Conservation (phyloP, 1,140 invertebrate species). For the Orchestia grillus region DNA sequence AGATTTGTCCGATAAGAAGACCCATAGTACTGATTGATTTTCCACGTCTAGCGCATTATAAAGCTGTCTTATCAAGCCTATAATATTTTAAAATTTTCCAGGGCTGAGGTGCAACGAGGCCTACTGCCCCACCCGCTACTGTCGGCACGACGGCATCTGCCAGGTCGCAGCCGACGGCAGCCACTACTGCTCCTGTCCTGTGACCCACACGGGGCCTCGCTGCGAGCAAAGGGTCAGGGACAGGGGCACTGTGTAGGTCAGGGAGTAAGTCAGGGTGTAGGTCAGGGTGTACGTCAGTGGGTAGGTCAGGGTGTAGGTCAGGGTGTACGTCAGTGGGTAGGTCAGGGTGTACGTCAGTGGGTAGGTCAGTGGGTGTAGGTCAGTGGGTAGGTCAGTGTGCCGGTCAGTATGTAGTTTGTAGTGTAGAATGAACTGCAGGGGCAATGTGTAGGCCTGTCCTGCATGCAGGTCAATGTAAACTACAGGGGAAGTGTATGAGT, state of each 20-base stretch:
- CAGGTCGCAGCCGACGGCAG: neutral
- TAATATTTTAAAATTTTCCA: neutral
- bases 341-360: too few relatives aligned
- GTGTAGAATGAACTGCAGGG: too few relatives aligned
- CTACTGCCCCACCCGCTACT: conserved; percentile 57
- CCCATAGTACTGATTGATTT: neutral
- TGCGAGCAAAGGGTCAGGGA: neutral
- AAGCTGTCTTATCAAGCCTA: too few relatives aligned
- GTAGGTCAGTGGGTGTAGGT: too few relatives aligned
- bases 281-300: too few relatives aligned
- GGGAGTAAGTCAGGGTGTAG: too few relatives aligned
- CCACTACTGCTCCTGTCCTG: conserved; percentile 26
- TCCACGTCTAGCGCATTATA: neutral
- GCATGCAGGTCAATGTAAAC: too few relatives aligned
- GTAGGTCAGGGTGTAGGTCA: too few relatives aligned
- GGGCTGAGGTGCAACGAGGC: conserved; percentile 55
- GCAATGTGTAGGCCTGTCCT: too few relatives aligned
- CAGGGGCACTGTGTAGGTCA: neutral
- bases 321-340: too few relatives aligned
- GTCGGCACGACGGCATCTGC: conserved; percentile 38
- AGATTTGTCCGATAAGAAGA: neutral
- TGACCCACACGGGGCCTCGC: conserved; percentile 3
- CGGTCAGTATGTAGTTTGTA: too few relatives aligned
- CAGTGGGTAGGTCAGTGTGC: too few relatives aligned
- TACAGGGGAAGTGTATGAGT: neutral